These are phyloP conservation scores for Drosophila pegasa DNA, from an alignment of 2,888 invertebrate species.

Conservation along the genomic window DNA sequence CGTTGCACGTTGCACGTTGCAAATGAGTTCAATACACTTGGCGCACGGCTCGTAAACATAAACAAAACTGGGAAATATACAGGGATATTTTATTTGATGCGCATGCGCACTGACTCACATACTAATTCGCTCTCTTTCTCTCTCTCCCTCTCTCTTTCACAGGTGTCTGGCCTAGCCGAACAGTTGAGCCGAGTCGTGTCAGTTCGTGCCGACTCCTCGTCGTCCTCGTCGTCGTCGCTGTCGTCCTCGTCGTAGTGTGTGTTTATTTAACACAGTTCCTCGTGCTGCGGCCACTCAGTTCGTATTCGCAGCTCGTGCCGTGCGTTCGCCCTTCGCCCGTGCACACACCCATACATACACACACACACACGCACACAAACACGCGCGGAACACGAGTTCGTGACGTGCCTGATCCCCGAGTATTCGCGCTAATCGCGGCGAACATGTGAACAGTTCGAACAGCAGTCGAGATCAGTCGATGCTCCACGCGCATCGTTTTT, in stretches of 20 bases:
- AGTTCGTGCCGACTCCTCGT: slow-evolving; percentile 30
- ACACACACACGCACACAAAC: background rate
- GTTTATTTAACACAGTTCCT: slow-evolving; percentile 79
- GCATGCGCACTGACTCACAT: slow-evolving; percentile 49
- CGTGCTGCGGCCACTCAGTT: slow-evolving; percentile 67
- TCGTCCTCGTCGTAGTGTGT: slow-evolving; percentile 33
- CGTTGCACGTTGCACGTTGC: slow-evolving; percentile 39
- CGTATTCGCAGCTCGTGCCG: slow-evolving; percentile 70
- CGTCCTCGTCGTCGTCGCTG: background rate
- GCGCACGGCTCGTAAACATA: slow-evolving; percentile 63
- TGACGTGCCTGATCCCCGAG: too few relatives aligned
- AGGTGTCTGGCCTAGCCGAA: slow-evolving; percentile 48
- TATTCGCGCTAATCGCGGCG: slow-evolving; percentile 33
- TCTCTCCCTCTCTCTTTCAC: slow-evolving; percentile 26
- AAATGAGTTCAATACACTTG: slow-evolving; percentile 79
- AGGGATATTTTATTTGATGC: slow-evolving; percentile 53
- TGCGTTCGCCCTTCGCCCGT: slow-evolving; percentile 38
- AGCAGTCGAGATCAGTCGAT: slow-evolving; percentile 35
- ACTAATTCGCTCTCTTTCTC: slow-evolving; percentile 13
- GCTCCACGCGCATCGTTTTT: slow-evolving; percentile 27
- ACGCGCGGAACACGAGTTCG: too few relatives aligned
- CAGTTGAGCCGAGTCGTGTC: slow-evolving; percentile 16
- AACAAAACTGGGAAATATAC: slow-evolving; percentile 74
- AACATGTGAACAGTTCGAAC: slow-evolving; percentile 45
- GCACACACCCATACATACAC: background rate